Percentiles rank a stretch among this genome's conserved stretches.
These are phyloP conservation scores for Megalopta genalis DNA, from an alignment of 1,140 invertebrate genomes.

Conservation along the genomic window DNA sequence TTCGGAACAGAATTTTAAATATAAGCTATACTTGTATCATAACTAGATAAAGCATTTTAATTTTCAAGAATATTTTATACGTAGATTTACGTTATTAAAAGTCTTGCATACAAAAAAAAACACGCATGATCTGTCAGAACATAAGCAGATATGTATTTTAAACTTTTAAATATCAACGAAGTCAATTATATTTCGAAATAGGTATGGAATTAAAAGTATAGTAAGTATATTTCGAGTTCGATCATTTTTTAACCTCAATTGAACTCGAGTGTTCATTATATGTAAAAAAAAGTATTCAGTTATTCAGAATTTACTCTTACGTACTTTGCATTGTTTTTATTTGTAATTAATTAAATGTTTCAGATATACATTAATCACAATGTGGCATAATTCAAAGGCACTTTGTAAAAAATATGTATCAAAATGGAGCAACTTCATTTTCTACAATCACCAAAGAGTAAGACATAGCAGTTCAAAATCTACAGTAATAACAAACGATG, in stretches of 20 bases:
- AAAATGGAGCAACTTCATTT: conserved; percentile 13
- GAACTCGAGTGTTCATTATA: not conserved
- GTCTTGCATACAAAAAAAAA: not conserved
- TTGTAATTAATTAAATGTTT: not conserved
- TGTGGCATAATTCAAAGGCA: conserved; percentile 60
- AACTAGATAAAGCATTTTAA: not conserved
- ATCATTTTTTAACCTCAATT: conserved; percentile 9
- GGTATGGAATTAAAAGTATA: not conserved
- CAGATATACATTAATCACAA: conserved; percentile 26
- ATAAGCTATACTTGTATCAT: too few relatives aligned
- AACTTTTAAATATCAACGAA: not conserved
- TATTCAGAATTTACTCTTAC: not conserved
- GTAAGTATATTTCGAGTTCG: not conserved
- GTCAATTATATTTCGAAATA: not conserved
- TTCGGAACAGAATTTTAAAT: not conserved
- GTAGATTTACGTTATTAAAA: too few relatives aligned
- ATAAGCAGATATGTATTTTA: not conserved
- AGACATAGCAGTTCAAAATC: conserved; percentile 27
- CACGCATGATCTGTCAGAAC: not conserved
- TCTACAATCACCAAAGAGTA: conserved; percentile 28
- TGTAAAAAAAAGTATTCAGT: not conserved
- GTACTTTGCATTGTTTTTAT: not conserved
- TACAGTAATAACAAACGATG: conserved; percentile 15
- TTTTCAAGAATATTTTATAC: not conserved
- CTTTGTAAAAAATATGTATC: conserved; percentile 42